Percentiles rank a stretch among this genome's conserved stretches.
phyloP scores from a whole-genome alignment of 2,797 vertebrate species.

The Pangasius larnaudii region DNA sequence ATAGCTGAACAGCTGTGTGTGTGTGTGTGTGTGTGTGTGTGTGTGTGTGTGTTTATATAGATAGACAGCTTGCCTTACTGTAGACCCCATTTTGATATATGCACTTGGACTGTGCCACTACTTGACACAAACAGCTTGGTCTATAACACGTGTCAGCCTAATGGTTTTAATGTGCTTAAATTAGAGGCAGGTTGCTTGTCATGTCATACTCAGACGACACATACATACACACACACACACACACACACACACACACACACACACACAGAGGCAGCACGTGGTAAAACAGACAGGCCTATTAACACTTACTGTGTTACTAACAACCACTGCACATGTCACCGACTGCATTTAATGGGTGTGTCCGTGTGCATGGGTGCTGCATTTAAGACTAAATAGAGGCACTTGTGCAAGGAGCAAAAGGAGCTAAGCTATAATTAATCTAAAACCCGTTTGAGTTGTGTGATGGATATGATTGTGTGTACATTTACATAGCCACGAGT shows the following conservation, averaged over 20 bases:
- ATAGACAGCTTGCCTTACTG: not conserved
- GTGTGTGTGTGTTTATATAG: constrained; percentile 22
- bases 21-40: constrained; percentile 10
- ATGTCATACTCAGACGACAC: constrained; percentile 21
- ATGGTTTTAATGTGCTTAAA: constrained; percentile 74
- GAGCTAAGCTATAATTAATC: constrained; percentile 44
- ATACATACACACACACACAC: not conserved
- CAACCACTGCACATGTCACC: constrained; percentile 46
- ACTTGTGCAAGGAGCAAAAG: constrained; percentile 29
- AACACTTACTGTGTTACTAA: constrained; percentile 59
- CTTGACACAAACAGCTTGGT: constrained; percentile 49
- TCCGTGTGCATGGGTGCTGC: constrained; percentile 26
- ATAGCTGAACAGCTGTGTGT: constrained; percentile 16
- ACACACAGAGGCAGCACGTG: constrained; percentile 28
- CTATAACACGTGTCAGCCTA: constrained; percentile 70
- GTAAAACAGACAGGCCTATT: constrained; percentile 61
- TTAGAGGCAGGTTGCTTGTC: constrained; percentile 58
- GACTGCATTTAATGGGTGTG: constrained; percentile 40
- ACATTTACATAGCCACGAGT: constrained; percentile 29
- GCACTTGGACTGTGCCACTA: constrained; percentile 22
- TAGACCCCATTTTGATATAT: constrained; percentile 3
- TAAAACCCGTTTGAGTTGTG: constrained; percentile 34
- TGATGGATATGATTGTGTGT: constrained; percentile 43
- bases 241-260: not conserved
- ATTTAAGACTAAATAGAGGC: constrained; percentile 36